A percentile compares a stretch with the other conserved stretches of the same genome.
Evolutionary conservation across 2,888 invertebrate genomes (phyloP).

Genomic region (Panzeria rudis): DNA sequence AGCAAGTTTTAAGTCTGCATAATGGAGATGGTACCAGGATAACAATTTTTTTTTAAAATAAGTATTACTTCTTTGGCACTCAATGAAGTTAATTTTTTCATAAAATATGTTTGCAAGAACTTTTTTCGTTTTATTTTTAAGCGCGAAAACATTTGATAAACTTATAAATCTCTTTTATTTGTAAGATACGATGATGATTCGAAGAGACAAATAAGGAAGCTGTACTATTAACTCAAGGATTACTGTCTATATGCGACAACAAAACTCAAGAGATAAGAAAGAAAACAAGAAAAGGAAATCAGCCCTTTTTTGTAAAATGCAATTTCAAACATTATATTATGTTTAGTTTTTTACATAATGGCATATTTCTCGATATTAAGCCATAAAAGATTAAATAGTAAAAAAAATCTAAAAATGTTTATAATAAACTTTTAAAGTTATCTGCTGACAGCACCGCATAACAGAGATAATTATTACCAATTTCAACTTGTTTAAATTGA

Average conservation of each 20-base stretch:
- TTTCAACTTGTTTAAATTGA: no score
- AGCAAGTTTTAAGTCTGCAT: conserved; percentile 23
- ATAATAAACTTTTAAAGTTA: no score
- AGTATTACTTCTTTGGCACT: neutral
- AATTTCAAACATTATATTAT: no score
- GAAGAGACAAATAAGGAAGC: conserved; percentile 17
- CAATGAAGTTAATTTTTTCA: neutral
- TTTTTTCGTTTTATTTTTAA: neutral
- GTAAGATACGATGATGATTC: neutral
- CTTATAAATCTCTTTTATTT: neutral
- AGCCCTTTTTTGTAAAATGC: neutral
- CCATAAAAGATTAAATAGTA: no score
- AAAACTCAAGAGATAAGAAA: neutral
- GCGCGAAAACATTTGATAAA: conserved; percentile 26
- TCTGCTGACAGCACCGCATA: no score
- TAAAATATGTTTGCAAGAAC: neutral
- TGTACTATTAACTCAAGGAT: neutral
- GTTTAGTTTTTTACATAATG: no score
- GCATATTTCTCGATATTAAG: no score
- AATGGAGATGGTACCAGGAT: neutral
- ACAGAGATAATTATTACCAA: no score
- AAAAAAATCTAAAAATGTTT: no score
- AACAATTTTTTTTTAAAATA: neutral
- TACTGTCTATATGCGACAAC: neutral
- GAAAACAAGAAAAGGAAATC: neutral